phyloP scores from a whole-genome alignment of 2,113 vertebrate genomes.

The Xyrauchen texanus region DNA sequence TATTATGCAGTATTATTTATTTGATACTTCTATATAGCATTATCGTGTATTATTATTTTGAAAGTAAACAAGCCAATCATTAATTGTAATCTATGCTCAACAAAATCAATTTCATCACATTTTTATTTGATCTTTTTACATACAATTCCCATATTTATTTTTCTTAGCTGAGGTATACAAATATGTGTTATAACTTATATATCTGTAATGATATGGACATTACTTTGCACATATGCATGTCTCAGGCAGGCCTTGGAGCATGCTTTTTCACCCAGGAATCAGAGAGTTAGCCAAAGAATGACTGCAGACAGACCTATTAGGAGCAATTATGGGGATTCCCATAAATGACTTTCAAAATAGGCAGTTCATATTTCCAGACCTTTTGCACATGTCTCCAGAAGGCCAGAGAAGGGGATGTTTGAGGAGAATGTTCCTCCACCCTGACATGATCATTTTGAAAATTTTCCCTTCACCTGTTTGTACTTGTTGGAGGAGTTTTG shows the following conservation, averaged over 20 bases:
- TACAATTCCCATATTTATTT: too few relatives aligned
- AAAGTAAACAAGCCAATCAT: too few relatives aligned
- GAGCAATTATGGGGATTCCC: slow-evolving; percentile 72
- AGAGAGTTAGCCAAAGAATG: slow-evolving; percentile 46
- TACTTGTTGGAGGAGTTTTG: slow-evolving; percentile 43
- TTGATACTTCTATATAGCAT: too few relatives aligned
- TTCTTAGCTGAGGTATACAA: too few relatives aligned
- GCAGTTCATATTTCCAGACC: slow-evolving; percentile 58
- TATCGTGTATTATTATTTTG: too few relatives aligned
- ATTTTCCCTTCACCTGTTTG: slow-evolving; percentile 58
- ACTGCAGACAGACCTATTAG: slow-evolving; percentile 66
- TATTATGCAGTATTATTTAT: too few relatives aligned
- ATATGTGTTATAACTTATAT: background rate
- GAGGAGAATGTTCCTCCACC: slow-evolving; percentile 51
- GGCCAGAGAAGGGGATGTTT: slow-evolving; percentile 39
- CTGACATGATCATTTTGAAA: slow-evolving; percentile 46
- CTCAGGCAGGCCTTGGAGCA: slow-evolving; percentile 27
- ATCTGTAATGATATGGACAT: slow-evolving; percentile 12
- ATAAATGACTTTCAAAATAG: slow-evolving; percentile 69
- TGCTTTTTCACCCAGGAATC: slow-evolving; percentile 6
- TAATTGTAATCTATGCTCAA: too few relatives aligned
- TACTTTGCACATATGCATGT: background rate
- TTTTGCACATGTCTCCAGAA: slow-evolving; percentile 42
- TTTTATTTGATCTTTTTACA: too few relatives aligned
- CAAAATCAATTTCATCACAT: too few relatives aligned